Percentiles rank a stretch among this genome's conserved stretches.
These are phyloP conservation scores for Stegana nigrithorax DNA, from an alignment of 2,888 invertebrate genomes.

Conservation along the genomic window DNA sequence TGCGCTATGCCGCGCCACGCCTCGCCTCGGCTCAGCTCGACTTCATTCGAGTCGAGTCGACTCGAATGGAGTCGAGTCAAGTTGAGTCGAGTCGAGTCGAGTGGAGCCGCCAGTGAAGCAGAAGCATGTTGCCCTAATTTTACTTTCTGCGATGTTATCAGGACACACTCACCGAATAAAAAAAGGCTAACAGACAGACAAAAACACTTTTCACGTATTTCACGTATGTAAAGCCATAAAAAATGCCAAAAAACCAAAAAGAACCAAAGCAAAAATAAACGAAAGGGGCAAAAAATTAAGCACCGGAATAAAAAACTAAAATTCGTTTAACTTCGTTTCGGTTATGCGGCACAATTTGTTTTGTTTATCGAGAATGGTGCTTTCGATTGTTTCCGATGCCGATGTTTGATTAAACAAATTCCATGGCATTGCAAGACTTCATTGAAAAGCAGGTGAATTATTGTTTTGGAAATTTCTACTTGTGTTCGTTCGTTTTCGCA, in stretches of 20 bases:
- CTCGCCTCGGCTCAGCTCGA: neutral
- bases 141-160: constrained; percentile 60
- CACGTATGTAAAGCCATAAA: too few relatives aligned
- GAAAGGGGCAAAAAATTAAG: too few relatives aligned
- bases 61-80: constrained; percentile 15
- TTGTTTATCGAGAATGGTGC: neutral
- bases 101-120: constrained; percentile 23
- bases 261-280: too few relatives aligned
- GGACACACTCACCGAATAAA: constrained; percentile 42
- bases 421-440: constrained; percentile 31
- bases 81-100: constrained; percentile 27
- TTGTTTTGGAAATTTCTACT: too few relatives aligned
- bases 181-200: constrained; percentile 33
- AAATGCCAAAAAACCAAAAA: too few relatives aligned
- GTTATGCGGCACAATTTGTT: too few relatives aligned
- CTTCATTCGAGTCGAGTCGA: neutral
- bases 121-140: constrained; percentile 57
- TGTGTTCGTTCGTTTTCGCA: neutral
- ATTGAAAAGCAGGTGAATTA: too few relatives aligned
- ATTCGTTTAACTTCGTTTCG: too few relatives aligned
- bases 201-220: too few relatives aligned
- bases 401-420: constrained; percentile 22
- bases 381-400: too few relatives aligned
- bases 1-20: too few relatives aligned
- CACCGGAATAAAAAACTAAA: too few relatives aligned